These are phyloP conservation scores for Emmelina monodactyla DNA, from an alignment of 2,888 invertebrate genomes.

Conservation along the genomic window DNA sequence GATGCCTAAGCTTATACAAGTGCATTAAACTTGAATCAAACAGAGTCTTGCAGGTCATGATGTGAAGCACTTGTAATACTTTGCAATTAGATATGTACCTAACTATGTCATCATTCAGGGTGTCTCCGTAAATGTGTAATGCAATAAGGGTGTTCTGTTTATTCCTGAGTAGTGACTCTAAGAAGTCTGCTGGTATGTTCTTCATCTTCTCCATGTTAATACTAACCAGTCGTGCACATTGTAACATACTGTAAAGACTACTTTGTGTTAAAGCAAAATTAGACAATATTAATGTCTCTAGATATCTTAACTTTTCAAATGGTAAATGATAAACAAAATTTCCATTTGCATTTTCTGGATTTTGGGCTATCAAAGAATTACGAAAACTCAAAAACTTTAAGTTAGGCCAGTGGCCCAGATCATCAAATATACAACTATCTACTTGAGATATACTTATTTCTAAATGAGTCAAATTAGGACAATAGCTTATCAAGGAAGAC, in stretches of 20 bases:
- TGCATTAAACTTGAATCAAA: constrained; percentile 60
- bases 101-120: constrained; percentile 57
- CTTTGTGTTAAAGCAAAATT: constrained; percentile 57
- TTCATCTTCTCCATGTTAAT: constrained; percentile 65
- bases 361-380: constrained; percentile 57
- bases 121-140: constrained; percentile 58
- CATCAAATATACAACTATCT: constrained; percentile 61
- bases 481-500: constrained; percentile 53
- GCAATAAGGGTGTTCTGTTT: constrained; percentile 49
- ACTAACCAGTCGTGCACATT: constrained; percentile 52
- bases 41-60: constrained; percentile 60
- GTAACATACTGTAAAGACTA: constrained; percentile 56
- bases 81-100: constrained; percentile 50
- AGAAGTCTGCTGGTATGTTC: constrained; percentile 57
- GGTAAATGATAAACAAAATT: constrained; percentile 59
- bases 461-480: constrained; percentile 59
- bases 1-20: constrained; percentile 47
- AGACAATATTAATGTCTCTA: constrained; percentile 53
- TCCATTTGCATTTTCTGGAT: constrained; percentile 49
- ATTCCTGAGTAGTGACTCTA: constrained; percentile 48
- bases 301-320: constrained; percentile 49
- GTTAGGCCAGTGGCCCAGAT: constrained; percentile 56
- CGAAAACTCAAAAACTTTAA: constrained; percentile 59
- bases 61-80: constrained; percentile 47
- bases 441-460: constrained; percentile 65